Evolutionary conservation across 2,888 invertebrate genomes (phyloP), one percentile per base, ranked within the genome.

Genomic region (Himalopsyche anomala): DNA sequence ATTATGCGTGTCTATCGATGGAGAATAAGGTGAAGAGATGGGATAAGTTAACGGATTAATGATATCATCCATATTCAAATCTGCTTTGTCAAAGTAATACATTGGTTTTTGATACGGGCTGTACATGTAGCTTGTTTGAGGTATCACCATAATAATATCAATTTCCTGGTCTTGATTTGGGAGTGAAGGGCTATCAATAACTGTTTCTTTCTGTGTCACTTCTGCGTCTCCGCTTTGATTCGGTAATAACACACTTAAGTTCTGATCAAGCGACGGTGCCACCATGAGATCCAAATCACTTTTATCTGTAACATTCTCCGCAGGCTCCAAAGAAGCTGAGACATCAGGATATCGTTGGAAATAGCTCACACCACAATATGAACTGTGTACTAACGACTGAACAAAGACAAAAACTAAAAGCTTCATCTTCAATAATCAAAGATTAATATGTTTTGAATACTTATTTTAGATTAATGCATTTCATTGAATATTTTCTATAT

Each of bases 321-420:
- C 38, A n/a, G 40, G 40, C n/a, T 80, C 80, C 8, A 80, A 80
- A 36, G 81, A 40, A n/a, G 42, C n/a, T n/a, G 19, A 12, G 45
- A 51, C 54, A 51, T 81, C 81, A 4, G 81, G 81, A 42, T 42
- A 19, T 51, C 51, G 42, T 42, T 45, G 17, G 28, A 81, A 81
- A 51, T n/a, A 81, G 12, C 19, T n/a, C 15, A 81, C 81, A 15
- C 81, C 81, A 51, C 81, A 81, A 40, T 42, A 81, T 28, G 81
- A 45, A 42, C 17, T 54, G 51, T 54, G 28, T 12, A 51, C 51
- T n/a, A 42, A 40, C 40, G 40, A 42, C 38, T n/a, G 80, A 40
- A 81, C n/a, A 81, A 40, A 15, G 12, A 81, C 19, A 11, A 45
- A 51, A 51, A 81, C 51, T 42, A 28, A 51, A n/a, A 28, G 19